Conservation (phyloP, 2,113 vertebrate genomes). For the Lipotes vexillifer region DNA sequence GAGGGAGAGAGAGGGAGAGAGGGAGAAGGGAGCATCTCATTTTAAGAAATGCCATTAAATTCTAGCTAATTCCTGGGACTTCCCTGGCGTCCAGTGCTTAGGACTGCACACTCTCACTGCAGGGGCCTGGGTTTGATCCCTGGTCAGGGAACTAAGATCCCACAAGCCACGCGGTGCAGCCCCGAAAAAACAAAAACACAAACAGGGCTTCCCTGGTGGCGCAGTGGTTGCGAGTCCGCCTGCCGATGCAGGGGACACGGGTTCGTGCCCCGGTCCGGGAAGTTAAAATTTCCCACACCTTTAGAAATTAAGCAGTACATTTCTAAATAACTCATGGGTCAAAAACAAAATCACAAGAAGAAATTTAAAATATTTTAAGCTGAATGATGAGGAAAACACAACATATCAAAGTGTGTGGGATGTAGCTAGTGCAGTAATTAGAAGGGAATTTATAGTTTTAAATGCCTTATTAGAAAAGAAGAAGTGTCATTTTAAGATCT, state of each 20-base stretch:
- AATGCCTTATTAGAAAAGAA: background rate
- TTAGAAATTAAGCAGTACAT: background rate
- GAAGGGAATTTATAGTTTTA: background rate
- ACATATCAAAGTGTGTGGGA: background rate
- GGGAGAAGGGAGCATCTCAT: rapidly evolving
- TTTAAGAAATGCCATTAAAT: background rate
- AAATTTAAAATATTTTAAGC: background rate
- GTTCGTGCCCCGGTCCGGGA: too few species aligned
- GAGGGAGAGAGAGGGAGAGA: too few species aligned
- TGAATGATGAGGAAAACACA: background rate
- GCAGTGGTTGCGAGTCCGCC: too few species aligned
- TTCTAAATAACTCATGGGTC: background rate
- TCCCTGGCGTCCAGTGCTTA: background rate
- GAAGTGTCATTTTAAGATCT: background rate
- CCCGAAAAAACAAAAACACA: too few species aligned
- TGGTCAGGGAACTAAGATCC: background rate
- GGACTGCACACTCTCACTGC: background rate
- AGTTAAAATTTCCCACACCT: background rate
- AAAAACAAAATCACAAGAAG: background rate
- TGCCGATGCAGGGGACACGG: too few species aligned
- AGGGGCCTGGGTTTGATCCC: background rate
- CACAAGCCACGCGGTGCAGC: background rate
- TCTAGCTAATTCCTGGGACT: background rate
- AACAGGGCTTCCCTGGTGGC: too few species aligned
- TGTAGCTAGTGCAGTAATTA: background rate